phyloP scores from a whole-genome alignment of 2,797 vertebrate genomes.

The Trichosurus vulpecula region DNA sequence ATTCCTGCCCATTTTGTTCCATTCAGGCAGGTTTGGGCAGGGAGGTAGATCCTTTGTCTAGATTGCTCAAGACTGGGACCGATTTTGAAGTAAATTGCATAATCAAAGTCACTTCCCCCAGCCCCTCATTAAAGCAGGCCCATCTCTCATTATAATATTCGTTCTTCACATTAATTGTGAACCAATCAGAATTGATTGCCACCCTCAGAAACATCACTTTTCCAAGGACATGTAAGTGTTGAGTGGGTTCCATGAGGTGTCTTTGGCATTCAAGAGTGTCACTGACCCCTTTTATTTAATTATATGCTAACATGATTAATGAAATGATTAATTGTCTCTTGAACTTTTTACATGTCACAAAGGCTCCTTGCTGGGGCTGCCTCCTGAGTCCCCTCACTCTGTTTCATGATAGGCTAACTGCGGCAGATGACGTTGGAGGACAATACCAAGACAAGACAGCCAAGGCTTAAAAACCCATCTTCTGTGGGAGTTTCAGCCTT shows the following conservation, averaged over 20 bases:
- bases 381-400: background rate
- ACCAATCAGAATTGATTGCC: background rate
- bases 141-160: background rate
- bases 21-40: background rate
- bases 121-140: background rate
- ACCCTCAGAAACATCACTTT: background rate
- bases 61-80: background rate
- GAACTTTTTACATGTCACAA: background rate
- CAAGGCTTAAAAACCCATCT: background rate
- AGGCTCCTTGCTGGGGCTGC: background rate
- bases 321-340: background rate
- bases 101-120: background rate
- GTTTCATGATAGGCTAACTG: background rate
- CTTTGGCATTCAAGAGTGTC: background rate
- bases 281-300: background rate
- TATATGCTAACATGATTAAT: background rate
- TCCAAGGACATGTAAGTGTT: background rate
- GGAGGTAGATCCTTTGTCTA: background rate
- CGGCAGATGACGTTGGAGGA: background rate
- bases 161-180: background rate
- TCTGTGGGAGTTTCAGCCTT: background rate
- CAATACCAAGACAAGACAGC: background rate
- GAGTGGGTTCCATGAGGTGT: background rate
- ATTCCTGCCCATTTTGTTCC: background rate
- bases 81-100: background rate